Base-by-base conservation (phyloP, 2,888 invertebrate species). In the Epistrophe grossulariae region DNA sequence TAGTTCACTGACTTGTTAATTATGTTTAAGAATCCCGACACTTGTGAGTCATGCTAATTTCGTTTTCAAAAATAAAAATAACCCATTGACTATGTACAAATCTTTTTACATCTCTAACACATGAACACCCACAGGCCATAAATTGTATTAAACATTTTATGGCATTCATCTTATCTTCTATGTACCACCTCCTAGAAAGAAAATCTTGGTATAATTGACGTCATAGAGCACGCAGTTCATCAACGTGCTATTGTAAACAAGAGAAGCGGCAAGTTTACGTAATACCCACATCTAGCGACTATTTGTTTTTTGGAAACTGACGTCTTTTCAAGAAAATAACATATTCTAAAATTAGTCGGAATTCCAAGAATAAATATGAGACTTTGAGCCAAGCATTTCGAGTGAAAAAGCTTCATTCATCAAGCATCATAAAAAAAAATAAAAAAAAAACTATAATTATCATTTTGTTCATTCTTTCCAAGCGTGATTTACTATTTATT, bases 381-480 rank as follows among this genome's bases (percentile, higher is more conserved):
- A 0, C 43, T 48, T 19, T 48, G 10, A 17, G 50, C 19, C 2
- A 19, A 45, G 2, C 10, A 17, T 4, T 19, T 2, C n/a, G 17
- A 17, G 8, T 2, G 43, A 28, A 24, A 24, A 24, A 35, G n/a
- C n/a, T 4, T 13, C 6, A 15, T 31, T 17, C 17, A 4, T n/a
- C 2, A 35, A 5, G 0, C 17, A 31, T 0, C 15, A 57, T 4
- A 24, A 11, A 55, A 52, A 73, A 9, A 35, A 6, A 8, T 9
- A 35, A 35, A 35, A 35, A 35, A 17, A 81, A 74, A 6, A 38
- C 43, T 28, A 59, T 43, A 28, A 43, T n/a, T 10, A 59, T 76
- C 17, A 40, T 35, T 81, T 85, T 85, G 81, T 82, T 82, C 85
- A 85, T 85, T 85, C 85, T 79, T 71, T 82, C 78, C 70, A 85